Evolutionary conservation across 2,113 vertebrate species (phyloP), one percentile per base, ranked within the genome.

Genomic region (Neolamprologus ventralis): DNA sequence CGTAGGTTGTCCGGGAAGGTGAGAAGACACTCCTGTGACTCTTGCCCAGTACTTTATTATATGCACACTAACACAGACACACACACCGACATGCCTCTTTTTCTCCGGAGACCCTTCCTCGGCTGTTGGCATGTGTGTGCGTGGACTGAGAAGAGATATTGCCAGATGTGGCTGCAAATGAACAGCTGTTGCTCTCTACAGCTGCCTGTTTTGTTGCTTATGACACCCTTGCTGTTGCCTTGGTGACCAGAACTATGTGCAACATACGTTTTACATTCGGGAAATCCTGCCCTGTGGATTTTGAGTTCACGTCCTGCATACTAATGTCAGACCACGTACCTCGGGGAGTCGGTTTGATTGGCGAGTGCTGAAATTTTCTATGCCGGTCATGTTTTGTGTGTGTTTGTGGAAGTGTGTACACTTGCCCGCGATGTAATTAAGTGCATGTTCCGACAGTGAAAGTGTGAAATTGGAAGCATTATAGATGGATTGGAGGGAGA

Each of bases 131-230:
- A 7, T 81, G 51, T 55, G 55, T 89, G 68, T 45, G 28, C 33
- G 33, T 37, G 88, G 81, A 85, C 73, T 47, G 86, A 78, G 81
- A 37, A 10, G 85, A 84, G 73, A 42, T 53, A 87, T 63, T 49
- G 88, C 91, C 95, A 95, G 94, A 95, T 95, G 95, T 92, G 95
- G 75, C 86, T 91, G 89, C 88, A 91, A 93, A 91, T 85, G 84
- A 95, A 80, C 95, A 95, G 92, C 89, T 95, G 95, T 90, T 93
- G 28, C 89, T 91, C 40, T 71, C 79, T 80, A 53, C 92, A 93
- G 92, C 91, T 94, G 93, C 91, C 89, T 28, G 10, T 94, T 68
- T 73, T 47, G 82, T 82, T 81, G 91, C 87, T 84, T 84, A 9
- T 37, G 47, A 71, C 83, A 80, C 51, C 85, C 80, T 87, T 4